A percentile compares a stretch with the other conserved stretches of the same genome.
Conservation (phyloP, 2,888 invertebrate species). For the Drosophila birchii region DNA sequence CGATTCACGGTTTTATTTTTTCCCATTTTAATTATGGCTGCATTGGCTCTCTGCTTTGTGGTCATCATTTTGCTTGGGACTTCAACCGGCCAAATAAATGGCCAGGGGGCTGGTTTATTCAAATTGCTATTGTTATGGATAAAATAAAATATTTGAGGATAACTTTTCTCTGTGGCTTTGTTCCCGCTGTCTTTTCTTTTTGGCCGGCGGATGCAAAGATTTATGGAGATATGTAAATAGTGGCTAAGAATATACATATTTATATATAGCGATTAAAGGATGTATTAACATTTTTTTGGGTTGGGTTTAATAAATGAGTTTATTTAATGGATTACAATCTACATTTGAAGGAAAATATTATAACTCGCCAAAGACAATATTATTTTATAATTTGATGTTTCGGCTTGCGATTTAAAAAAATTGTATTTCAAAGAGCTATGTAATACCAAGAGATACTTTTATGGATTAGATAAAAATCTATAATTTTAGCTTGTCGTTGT, state of each 20-base stretch:
- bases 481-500: neutral
- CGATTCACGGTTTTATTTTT: conserved; percentile 50
- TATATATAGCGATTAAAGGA: conserved; percentile 1
- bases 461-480: neutral
- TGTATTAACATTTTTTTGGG: conserved; percentile 1
- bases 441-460: too few relatives aligned
- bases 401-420: neutral
- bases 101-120: conserved; percentile 46
- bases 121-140: conserved; percentile 49
- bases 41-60: conserved; percentile 47
- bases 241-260: neutral
- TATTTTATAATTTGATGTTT: neutral
- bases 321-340: neutral
- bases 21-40: conserved; percentile 34
- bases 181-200: conserved; percentile 3
- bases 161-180: conserved; percentile 15
- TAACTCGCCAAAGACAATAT: neutral
- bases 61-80: conserved; percentile 31
- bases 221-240: conserved; percentile 22
- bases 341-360: neutral
- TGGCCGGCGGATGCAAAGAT: conserved; percentile 11
- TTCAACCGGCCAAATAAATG: conserved; percentile 50
- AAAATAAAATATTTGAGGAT: conserved; percentile 51
- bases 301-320: neutral
- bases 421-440: neutral